Base-by-base conservation (phyloP, 2,113 vertebrate species). In the Trogon surrucura region DNA sequence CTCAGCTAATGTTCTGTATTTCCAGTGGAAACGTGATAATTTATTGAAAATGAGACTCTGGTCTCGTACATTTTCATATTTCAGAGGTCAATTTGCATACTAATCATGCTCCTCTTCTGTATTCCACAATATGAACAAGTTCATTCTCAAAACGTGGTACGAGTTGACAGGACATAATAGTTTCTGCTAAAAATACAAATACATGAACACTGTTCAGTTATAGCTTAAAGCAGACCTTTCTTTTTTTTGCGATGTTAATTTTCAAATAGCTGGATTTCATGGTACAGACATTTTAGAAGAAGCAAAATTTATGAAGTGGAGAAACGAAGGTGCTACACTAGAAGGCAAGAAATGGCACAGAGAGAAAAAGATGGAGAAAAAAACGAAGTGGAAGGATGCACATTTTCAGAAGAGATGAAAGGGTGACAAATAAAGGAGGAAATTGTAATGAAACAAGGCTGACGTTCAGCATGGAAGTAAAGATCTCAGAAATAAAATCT, bases 11-110 rank as follows among this genome's bases (percentile, higher is more conserved):
- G 2, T 57, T 81, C 61, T 79, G n/a, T 65, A 51, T 93, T 96
- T 95, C 64, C 56, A 90, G 20, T 21, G 50, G 57, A 96, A 93
- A 88, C 65, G 87, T 0, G 5, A 77, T 69, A 79, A 32, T 58
- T 58, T 79, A 61, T 71, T 72, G 77, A 74, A 95, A 90, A 75
- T 47, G 61, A 92, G 77, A 77, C 47, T 74, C 72, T 72, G 25
- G 44, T 73, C 57, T 79, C 72, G n/a, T 32, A 79, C 41, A n/a
- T 75, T 86, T 77, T 81, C 8, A 4, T 81, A 82, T 83, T 94
- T 80, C 58, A 88, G 80, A 86, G 65, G 80, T 92, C 69, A 87
- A 57, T 79, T 75, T 94, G 57, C 85, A 93, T 72, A 87, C 22
- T 89, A 86, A 95, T 84, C 41, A 50, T 34, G 20, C 12, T 61